phyloP scores from a whole-genome alignment of 2,113 vertebrate species.

The Butorides virescens region DNA sequence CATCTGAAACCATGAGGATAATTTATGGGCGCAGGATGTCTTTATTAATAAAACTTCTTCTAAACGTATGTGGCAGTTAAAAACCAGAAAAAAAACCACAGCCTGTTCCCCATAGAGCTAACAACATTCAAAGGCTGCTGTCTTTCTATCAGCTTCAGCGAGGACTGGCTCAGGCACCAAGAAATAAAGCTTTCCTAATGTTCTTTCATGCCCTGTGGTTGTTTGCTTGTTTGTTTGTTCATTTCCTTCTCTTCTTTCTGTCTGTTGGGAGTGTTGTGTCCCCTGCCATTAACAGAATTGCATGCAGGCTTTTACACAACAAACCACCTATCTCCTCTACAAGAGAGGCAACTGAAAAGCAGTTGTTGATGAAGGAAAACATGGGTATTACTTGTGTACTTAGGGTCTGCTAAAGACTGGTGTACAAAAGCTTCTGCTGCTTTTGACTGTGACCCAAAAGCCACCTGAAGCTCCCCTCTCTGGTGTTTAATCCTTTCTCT shows the following conservation, averaged over 20 bases:
- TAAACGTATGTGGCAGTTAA: neutral
- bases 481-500: neutral
- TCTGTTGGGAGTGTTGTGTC: neutral
- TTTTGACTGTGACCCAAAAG: neutral
- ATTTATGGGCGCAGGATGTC: neutral
- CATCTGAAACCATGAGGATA: neutral
- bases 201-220: neutral
- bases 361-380: neutral
- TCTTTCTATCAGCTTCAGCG: neutral
- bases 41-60: neutral
- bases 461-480: neutral
- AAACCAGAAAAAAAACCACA: neutral
- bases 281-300: neutral
- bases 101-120: neutral
- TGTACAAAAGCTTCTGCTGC: neutral
- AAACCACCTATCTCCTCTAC: neutral
- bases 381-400: neutral
- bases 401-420: neutral
- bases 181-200: neutral
- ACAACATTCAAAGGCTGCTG: neutral
- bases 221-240: neutral
- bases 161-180: neutral
- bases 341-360: neutral
- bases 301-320: neutral
- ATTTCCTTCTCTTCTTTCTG: neutral